Evolutionary conservation across 2,797 vertebrate species (phyloP), one percentile per base, ranked within the genome.

Genomic region (Microctenopoma lineatum): DNA sequence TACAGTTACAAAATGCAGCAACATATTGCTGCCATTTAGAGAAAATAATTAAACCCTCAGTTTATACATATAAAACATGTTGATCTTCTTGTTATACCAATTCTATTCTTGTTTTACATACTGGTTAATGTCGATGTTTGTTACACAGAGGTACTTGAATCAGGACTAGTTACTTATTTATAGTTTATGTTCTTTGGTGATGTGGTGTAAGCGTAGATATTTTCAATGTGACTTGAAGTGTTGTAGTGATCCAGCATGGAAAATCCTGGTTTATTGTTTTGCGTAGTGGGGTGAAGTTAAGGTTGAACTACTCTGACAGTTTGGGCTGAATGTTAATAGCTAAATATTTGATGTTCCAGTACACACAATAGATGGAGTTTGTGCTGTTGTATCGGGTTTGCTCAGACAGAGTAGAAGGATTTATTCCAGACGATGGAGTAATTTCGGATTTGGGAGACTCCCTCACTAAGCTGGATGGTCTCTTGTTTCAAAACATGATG

Each of bases 401-500:
- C 63, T 81, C 69, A 73, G 55, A 65, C 62, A 71, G 54, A 79
- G 68, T 58, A 50, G 73, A 60, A 66, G 63, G 71, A 73, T 79
- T 88, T 75, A 78, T 84, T 84, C 74, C 70, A 77, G 70, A 75
- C 50, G 54, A 84, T 78, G 59, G 70, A 70, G 56, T 78, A 47
- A 77, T 80, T 76, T 77, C 38, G 48, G 75, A 77, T 71, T 80
- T 79, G 53, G 62, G 63, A 79, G 66, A 80, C 75, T 46, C 65
- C 64, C 55, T 80, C 62, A 42, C 48, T 71, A 52, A 74, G 0
- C 60, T 59, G 26, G 34, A 71, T 56, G 27, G 67, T 66, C 54
- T 82, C 66, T 73, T 70, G 74, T 78, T 82, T 75, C 60, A 51
- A 47, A 71, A 76, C 51, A 65, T 21, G 21, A 21, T 21, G 21